Percentiles rank a stretch among this genome's conserved stretches.
These are phyloP conservation scores for Micrasema minimum DNA, from an alignment of 1,140 invertebrate species.

Conservation along the genomic window DNA sequence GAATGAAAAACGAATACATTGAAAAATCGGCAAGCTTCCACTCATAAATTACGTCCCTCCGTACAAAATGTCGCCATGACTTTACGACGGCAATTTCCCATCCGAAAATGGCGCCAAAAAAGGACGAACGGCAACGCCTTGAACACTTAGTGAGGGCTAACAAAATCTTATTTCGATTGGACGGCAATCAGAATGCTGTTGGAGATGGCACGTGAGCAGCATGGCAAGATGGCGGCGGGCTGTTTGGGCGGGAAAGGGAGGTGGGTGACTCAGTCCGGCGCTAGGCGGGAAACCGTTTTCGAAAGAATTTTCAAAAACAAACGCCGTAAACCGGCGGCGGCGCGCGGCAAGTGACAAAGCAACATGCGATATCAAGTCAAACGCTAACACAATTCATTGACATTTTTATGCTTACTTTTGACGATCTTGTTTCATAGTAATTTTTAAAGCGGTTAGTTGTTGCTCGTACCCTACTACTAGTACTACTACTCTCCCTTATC, in stretches of 20 bases:
- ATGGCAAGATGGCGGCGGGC: constrained; percentile 55
- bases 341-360: constrained; percentile 20
- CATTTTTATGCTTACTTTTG: not conserved
- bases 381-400: constrained; percentile 5
- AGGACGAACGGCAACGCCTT: constrained; percentile 44
- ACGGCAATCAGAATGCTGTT: constrained; percentile 67
- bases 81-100: constrained; percentile 51
- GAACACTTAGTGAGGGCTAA: constrained; percentile 62
- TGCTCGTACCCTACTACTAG: too few relatives aligned
- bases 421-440: not conserved
- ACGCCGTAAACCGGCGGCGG: not conserved
- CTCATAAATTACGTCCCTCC: constrained; percentile 50
- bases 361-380: not conserved
- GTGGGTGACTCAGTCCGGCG: not conserved
- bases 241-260: constrained; percentile 20
- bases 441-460: too few relatives aligned
- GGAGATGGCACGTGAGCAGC: constrained; percentile 66
- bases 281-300: constrained; percentile 22
- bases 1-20: constrained; percentile 41
- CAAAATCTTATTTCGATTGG: constrained; percentile 68
- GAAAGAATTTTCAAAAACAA: constrained; percentile 29
- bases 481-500: too few relatives aligned
- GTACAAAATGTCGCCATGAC: constrained; percentile 48
- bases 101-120: constrained; percentile 48
- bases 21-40: constrained; percentile 44